Percentiles rank a stretch among this genome's conserved stretches.
Conservation (phyloP, 2,888 invertebrate species). For the Villa cingulata region DNA sequence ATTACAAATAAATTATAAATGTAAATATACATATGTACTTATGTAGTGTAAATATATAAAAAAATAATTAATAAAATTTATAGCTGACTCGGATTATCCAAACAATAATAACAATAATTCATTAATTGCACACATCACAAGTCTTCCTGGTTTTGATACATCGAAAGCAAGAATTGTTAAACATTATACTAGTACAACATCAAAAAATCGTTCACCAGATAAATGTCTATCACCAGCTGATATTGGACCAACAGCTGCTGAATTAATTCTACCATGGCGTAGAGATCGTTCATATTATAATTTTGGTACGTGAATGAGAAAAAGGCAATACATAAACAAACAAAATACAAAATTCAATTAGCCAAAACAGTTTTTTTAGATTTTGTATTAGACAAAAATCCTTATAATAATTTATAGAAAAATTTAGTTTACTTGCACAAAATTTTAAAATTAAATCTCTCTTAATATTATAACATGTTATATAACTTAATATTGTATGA, state of each 20-base stretch:
- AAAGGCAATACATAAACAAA: too few species aligned
- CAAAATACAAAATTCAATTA: too few species aligned
- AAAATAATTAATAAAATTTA: constrained; percentile 3
- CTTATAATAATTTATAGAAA: too few species aligned
- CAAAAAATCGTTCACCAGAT: constrained; percentile 25
- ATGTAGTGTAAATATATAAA: too few species aligned
- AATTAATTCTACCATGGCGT: constrained; percentile 76
- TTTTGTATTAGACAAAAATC: too few species aligned
- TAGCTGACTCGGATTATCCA: constrained; percentile 39
- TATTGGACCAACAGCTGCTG: constrained; percentile 59
- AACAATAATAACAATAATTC: constrained; percentile 44
- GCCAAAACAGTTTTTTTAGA: too few species aligned
- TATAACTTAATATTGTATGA: too few species aligned
- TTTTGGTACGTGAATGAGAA: constrained; percentile 45
- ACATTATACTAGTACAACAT: constrained; percentile 46
- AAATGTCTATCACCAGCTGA: constrained; percentile 36
- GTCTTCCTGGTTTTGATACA: constrained; percentile 54
- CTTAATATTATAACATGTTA: too few species aligned
- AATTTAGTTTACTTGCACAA: too few species aligned
- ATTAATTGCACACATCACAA: constrained; percentile 54
- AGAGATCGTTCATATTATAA: constrained; percentile 58
- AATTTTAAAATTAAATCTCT: too few species aligned
- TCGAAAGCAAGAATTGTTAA: constrained; percentile 56
- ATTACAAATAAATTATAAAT: too few species aligned
- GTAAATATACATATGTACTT: too few species aligned